Evolutionary conservation across 2,888 invertebrate genomes (phyloP).

Genomic region (Trichopoda pennipes): DNA sequence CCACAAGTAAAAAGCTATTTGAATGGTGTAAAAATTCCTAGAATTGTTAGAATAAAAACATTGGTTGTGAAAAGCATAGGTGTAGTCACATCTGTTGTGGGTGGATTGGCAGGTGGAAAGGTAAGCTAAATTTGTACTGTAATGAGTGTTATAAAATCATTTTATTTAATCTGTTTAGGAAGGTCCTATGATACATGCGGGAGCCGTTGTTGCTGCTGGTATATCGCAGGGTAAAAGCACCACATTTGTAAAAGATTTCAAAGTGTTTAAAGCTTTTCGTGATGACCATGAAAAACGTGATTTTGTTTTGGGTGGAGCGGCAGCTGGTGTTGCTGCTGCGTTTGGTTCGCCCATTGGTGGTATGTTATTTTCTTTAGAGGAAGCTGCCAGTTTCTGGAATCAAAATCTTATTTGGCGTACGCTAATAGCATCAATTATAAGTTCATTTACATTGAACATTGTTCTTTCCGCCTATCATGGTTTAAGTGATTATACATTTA

Average conservation of each 20-base stretch:
- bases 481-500: conserved; percentile 79
- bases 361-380: conserved; percentile 97
- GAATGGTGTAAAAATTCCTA: conserved; percentile 97
- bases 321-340: conserved; percentile 98
- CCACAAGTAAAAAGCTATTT: conserved; percentile 99
- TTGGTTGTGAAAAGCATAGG: conserved; percentile 94
- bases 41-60: conserved; percentile 96
- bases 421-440: conserved; percentile 96
- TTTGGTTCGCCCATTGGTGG: conserved; percentile 98
- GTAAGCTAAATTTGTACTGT: conserved; percentile 55
- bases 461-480: conserved; percentile 93
- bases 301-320: conserved; percentile 98
- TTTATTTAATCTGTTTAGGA: conserved; percentile 84
- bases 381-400: conserved; percentile 99
- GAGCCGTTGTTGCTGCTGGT: conserved; percentile 98
- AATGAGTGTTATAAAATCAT: neutral
- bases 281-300: conserved; percentile 99
- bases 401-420: conserved; percentile 98
- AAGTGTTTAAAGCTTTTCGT: conserved; percentile 93
- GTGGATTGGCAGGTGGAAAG: conserved; percentile 97
- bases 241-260: conserved; percentile 89
- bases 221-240: conserved; percentile 98
- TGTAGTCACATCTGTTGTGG: conserved; percentile 95
- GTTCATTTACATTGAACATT: conserved; percentile 96
- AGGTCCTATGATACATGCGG: conserved; percentile 99